phyloP scores from a whole-genome alignment of 1,140 invertebrate genomes.

The Leptonema lineaticorne region DNA sequence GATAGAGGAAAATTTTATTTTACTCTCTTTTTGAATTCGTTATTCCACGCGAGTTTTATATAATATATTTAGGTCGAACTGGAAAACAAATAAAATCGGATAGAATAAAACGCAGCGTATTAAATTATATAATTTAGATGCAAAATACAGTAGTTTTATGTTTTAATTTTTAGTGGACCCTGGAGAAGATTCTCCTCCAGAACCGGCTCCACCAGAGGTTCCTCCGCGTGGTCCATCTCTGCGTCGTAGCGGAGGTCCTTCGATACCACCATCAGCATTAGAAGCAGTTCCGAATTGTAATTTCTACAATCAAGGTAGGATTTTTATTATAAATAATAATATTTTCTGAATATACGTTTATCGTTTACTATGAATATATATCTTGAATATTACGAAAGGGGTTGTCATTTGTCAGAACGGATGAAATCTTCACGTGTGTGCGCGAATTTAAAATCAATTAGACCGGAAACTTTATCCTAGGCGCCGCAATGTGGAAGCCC shows the following conservation, averaged over 20 bases:
- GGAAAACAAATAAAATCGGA: no score
- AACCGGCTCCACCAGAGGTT: slow-evolving; percentile 72
- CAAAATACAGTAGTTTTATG: no score
- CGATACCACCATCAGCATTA: slow-evolving; percentile 43
- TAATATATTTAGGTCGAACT: no score
- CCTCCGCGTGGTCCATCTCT: slow-evolving; percentile 70
- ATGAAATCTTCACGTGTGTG: not conserved
- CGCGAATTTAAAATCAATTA: not conserved
- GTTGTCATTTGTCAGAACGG: no score
- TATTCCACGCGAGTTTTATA: no score
- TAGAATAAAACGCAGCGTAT: no score
- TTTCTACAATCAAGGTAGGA: slow-evolving; percentile 41
- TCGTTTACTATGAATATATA: no score
- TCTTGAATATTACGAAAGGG: no score
- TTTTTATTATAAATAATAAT: not conserved
- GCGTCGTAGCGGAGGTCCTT: slow-evolving; percentile 54
- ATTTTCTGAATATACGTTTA: no score
- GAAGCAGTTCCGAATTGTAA: slow-evolving; percentile 36
- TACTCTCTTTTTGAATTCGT: no score
- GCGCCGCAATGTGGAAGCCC: not conserved
- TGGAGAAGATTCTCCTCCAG: slow-evolving; percentile 67
- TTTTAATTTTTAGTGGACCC: slow-evolving; percentile 47
- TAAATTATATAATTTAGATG: no score
- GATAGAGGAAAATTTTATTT: no score
- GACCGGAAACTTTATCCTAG: not conserved